A percentile compares a stretch with the other conserved stretches of the same genome.
Conservation (phyloP, 2,113 vertebrate species). For the Poeciliopsis retropinna region DNA sequence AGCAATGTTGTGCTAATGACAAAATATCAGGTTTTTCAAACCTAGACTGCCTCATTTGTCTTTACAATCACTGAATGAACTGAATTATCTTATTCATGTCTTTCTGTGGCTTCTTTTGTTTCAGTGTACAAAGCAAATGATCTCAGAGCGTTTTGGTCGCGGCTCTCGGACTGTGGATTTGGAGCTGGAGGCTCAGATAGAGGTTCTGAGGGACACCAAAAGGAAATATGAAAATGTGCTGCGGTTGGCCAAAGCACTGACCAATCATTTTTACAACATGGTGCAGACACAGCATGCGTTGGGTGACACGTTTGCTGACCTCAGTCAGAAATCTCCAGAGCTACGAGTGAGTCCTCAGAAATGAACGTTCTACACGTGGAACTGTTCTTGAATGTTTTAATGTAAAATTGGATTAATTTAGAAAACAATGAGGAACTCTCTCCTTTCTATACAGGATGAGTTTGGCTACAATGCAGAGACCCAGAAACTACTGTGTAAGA, state of each 20-base stretch:
- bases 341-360: conserved; percentile 83
- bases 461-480: conserved; percentile 98
- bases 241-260: conserved; percentile 88
- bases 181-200: conserved; percentile 96
- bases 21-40: neutral
- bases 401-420: neutral
- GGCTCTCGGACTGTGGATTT: conserved; percentile 94
- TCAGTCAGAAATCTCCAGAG: conserved; percentile 98
- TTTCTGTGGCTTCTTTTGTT: neutral
- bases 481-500: conserved; percentile 95
- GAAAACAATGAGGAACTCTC: neutral
- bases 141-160: conserved; percentile 93
- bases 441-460: conserved; percentile 84
- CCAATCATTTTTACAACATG: conserved; percentile 95
- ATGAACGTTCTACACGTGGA: neutral
- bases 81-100: neutral
- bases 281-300: conserved; percentile 97
- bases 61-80: neutral
- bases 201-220: conserved; percentile 94
- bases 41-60: neutral
- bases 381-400: neutral
- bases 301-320: conserved; percentile 94
- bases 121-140: conserved; percentile 95
- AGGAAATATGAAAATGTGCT: conserved; percentile 93
- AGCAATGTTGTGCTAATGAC: neutral